A percentile compares a stretch with the other conserved stretches of the same genome.
Conservation (phyloP, 1,140 invertebrate genomes). For the Radopholus similis region DNA sequence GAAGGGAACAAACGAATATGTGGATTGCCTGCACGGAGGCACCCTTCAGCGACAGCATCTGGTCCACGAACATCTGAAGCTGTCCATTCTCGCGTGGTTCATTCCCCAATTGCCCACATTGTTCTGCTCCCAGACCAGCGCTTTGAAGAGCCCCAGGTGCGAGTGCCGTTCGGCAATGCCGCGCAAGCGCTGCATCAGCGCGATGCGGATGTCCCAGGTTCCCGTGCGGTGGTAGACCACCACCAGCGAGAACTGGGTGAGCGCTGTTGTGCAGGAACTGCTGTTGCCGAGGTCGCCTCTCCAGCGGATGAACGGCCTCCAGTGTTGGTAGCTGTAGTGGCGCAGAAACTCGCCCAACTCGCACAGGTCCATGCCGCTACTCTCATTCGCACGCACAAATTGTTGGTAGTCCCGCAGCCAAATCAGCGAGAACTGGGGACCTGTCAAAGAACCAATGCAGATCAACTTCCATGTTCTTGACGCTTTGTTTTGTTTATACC, state of each 20-base stretch:
- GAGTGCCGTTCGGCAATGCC: conserved; percentile 39
- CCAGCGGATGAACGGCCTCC: no score
- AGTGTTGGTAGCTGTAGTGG: no score
- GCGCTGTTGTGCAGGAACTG: no score
- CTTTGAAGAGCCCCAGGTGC: conserved; percentile 45
- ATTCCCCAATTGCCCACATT: no score
- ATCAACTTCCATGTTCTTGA: neutral
- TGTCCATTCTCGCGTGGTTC: no score
- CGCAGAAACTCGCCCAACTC: no score
- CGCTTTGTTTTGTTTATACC: no score
- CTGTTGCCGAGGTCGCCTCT: no score
- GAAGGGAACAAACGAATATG: no score
- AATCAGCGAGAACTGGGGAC: conserved; percentile 33
- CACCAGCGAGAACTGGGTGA: no score
- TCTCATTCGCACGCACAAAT: no score
- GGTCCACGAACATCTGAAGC: conserved; percentile 58
- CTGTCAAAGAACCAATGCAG: conserved; percentile 11
- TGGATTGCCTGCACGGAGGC: conserved; percentile 45
- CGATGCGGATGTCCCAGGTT: conserved; percentile 48
- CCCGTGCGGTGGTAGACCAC: conserved; percentile 50
- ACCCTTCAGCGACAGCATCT: conserved; percentile 51
- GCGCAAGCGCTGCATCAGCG: conserved; percentile 51
- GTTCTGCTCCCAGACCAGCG: conserved; percentile 54
- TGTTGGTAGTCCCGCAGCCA: conserved; percentile 51
- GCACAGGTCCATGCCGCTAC: no score